Evolutionary conservation across 2,888 invertebrate species (phyloP).

Genomic region (Hybos culiciformis): DNA sequence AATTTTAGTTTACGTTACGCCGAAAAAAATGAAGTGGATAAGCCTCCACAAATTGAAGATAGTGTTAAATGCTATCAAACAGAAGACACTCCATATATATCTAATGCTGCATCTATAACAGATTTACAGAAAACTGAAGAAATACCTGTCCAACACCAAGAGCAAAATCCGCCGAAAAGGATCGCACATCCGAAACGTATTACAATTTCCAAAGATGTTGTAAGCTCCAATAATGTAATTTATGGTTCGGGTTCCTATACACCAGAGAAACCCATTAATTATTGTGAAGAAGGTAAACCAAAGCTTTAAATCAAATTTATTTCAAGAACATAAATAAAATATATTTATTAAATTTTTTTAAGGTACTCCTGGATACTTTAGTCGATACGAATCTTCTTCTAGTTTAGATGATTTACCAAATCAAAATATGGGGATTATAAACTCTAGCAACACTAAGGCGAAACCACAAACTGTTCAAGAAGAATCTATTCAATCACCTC

Average conservation of each 20-base stretch:
- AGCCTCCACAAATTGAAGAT: conserved; percentile 45
- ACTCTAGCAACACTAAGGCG: conserved; percentile 4
- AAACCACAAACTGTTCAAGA: conserved; percentile 13
- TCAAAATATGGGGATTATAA: conserved; percentile 10
- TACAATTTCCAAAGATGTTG: background rate
- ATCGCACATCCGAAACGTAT: conserved; percentile 17
- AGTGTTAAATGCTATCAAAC: conserved; percentile 84
- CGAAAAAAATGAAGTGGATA: conserved; percentile 54
- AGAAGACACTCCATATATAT: conserved; percentile 78
- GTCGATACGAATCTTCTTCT: conserved; percentile 48
- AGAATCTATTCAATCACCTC: conserved; percentile 8
- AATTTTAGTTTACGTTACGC: conserved; percentile 83
- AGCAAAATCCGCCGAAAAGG: background rate
- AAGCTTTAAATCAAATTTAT: no score
- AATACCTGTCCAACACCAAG: conserved; percentile 26
- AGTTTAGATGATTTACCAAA: conserved; percentile 40
- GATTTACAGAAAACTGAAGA: conserved; percentile 46
- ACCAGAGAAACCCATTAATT: conserved; percentile 67
- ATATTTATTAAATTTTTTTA: no score
- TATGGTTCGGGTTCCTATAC: conserved; percentile 58
- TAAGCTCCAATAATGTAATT: no score
- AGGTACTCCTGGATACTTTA: conserved; percentile 72
- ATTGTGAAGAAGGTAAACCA: conserved; percentile 79
- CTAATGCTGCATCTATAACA: conserved; percentile 79
- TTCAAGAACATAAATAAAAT: no score